These are phyloP conservation scores for Ceuthmochares aereus DNA, from an alignment of 2,113 vertebrate genomes.

Conservation along the genomic window DNA sequence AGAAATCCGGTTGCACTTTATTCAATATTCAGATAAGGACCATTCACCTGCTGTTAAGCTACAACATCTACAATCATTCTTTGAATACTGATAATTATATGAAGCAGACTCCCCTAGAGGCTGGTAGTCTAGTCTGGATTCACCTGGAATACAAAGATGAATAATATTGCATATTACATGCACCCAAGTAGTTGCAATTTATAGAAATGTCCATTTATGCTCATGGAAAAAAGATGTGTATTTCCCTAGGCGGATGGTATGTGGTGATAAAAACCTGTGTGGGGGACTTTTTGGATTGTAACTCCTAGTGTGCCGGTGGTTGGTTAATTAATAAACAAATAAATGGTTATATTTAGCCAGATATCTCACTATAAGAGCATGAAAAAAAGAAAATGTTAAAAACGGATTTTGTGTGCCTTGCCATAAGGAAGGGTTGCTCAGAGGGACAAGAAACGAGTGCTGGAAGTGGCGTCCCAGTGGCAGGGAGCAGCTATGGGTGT, in stretches of 20 bases:
- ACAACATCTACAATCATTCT: slow-evolving; percentile 75
- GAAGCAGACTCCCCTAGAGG: slow-evolving; percentile 72
- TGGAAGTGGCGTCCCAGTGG: neutral
- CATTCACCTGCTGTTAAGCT: slow-evolving; percentile 76
- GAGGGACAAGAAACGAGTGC: neutral
- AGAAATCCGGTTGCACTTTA: slow-evolving; percentile 71
- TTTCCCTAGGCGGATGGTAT: slow-evolving; percentile 28
- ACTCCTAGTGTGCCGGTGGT: slow-evolving; percentile 5
- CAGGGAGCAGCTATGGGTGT: neutral
- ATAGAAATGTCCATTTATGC: slow-evolving; percentile 63
- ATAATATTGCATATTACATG: slow-evolving; percentile 70
- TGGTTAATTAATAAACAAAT: slow-evolving; percentile 64
- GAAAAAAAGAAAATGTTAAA: neutral
- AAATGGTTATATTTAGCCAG: slow-evolving; percentile 31
- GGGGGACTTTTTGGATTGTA: slow-evolving; percentile 20
- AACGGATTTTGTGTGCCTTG: neutral
- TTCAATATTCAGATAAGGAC: slow-evolving; percentile 77
- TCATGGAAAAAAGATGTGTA: slow-evolving; percentile 10
- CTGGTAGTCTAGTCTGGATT: slow-evolving; percentile 71
- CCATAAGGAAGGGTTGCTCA: neutral
- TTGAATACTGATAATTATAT: slow-evolving; percentile 76
- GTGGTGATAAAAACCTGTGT: slow-evolving; percentile 43
- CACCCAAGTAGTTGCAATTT: slow-evolving; percentile 65
- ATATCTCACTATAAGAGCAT: neutral
- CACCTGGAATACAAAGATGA: slow-evolving; percentile 73